Evolutionary conservation across 2,113 vertebrate species (phyloP), one percentile per base, ranked within the genome.

Genomic region (Caranx ignobilis): DNA sequence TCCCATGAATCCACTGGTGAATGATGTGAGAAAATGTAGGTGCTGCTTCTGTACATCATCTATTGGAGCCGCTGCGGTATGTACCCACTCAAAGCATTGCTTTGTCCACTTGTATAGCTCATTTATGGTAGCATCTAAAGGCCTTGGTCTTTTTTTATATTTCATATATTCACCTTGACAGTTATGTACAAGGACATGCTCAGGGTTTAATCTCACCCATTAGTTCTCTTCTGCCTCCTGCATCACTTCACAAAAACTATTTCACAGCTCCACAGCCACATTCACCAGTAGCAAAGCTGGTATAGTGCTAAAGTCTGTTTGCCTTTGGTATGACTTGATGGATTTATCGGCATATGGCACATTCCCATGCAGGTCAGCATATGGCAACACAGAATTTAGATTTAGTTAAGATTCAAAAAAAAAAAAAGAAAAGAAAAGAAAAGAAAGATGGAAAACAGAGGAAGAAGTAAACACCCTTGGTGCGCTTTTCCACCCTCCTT

Each of bases 351-450:
- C 92, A 93, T 93, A 89, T 93, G 90, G 84, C 74, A 56, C 69
- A 79, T 90, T 89, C 71, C 78, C 79, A 69, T 72, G 81, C 85
- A 90, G 89, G 83, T 92, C 80, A 91, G 67, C 92, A 90, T 91
- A 92, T 90, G 87, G 87, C 73, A 82, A 78, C 74, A 41, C 39
- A 67, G 52, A 81, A 83, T 89, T 82, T 71, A 48, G 37, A 79
- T 85, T 90, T 75, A 81, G 50, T 86, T 83, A 75, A 67, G 71
- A 88, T 88, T 82, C 45, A 74, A 87, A 82, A 77, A 59, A 70
- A 56, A 26, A 37, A 12, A 64, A 43, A 8, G 54, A 31, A 37
- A 12, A 61, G 34, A 10, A 64, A 72, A 80, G 34, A 65, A 57
- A 32, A 68, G n/a, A 26, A 26, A 26, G 26, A 26, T 26, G 26